These are phyloP conservation scores for Branchinecta lynchi DNA, from an alignment of 1,140 invertebrate genomes.

Conservation along the genomic window DNA sequence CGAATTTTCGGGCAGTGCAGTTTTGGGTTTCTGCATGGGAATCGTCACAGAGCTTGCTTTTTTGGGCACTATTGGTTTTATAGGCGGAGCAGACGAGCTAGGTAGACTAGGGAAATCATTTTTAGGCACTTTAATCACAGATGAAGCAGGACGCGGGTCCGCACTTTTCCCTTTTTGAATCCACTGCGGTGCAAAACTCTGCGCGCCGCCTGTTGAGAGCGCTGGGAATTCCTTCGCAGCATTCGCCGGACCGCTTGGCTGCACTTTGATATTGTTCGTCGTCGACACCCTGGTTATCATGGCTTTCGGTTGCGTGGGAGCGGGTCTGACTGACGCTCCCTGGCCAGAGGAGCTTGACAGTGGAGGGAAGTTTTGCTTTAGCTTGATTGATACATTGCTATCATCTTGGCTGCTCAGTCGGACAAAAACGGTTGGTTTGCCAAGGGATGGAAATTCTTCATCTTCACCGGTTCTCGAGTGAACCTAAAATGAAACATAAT, in stretches of 20 bases:
- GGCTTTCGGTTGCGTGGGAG: neutral
- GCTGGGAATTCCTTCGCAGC: neutral
- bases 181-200: neutral
- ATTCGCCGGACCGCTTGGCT: neutral
- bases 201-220: neutral
- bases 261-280: neutral
- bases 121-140: slow-evolving; percentile 7
- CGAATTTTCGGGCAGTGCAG: neutral
- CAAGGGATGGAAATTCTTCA: neutral
- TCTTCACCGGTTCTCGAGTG: neutral
- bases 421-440: neutral
- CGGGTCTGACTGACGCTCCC: neutral
- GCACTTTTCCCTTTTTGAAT: neutral
- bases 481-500: slow-evolving; percentile 2
- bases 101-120: neutral
- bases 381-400: neutral
- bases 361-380: neutral
- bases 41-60: neutral
- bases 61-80: neutral
- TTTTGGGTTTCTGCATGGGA: neutral
- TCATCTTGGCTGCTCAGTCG: neutral
- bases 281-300: neutral
- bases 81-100: neutral
- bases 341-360: neutral
- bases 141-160: neutral